Percentiles rank a stretch among this genome's conserved stretches.
Conservation (phyloP, 2,888 invertebrate genomes). For the Chaetogeoica ovagalla region DNA sequence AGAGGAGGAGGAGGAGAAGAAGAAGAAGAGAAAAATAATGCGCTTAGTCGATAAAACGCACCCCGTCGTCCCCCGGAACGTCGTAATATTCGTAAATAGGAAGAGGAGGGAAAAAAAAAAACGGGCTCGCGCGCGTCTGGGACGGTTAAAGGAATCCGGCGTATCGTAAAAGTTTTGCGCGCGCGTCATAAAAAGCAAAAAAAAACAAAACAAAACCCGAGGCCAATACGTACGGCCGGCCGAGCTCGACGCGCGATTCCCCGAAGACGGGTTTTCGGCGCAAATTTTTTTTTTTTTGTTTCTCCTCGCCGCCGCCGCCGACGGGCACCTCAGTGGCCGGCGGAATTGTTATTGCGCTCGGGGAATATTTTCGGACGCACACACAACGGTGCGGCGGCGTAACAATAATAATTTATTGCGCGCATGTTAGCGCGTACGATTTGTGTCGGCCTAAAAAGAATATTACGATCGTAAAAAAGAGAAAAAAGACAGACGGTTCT, state of each 20-base stretch:
- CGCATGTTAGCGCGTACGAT: slow-evolving; percentile 49
- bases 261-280: slow-evolving; percentile 37
- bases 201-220: not conserved
- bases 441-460: slow-evolving; percentile 47
- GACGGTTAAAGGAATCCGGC: slow-evolving; percentile 46
- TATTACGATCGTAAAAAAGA: slow-evolving; percentile 54
- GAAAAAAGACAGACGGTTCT: slow-evolving; percentile 49
- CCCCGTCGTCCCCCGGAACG: slow-evolving; percentile 6
- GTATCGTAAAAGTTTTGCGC: slow-evolving; percentile 49
- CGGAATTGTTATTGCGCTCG: not conserved
- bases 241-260: slow-evolving; percentile 20
- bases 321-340: slow-evolving; percentile 6
- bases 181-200: slow-evolving; percentile 31
- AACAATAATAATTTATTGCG: slow-evolving; percentile 44
- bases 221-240: slow-evolving; percentile 50
- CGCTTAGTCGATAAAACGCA: slow-evolving; percentile 48
- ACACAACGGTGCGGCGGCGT: slow-evolving; percentile 8
- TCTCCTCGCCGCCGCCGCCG: not conserved
- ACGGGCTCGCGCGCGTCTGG: slow-evolving; percentile 20
- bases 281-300: slow-evolving; percentile 31
- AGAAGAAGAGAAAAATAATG: slow-evolving; percentile 4
- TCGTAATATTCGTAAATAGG: not conserved
- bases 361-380: slow-evolving; percentile 19
- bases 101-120: slow-evolving; percentile 28
- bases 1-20: not conserved